Evolutionary conservation across 2,888 invertebrate genomes (phyloP).

Genomic region (Rhodophaea formosa): DNA sequence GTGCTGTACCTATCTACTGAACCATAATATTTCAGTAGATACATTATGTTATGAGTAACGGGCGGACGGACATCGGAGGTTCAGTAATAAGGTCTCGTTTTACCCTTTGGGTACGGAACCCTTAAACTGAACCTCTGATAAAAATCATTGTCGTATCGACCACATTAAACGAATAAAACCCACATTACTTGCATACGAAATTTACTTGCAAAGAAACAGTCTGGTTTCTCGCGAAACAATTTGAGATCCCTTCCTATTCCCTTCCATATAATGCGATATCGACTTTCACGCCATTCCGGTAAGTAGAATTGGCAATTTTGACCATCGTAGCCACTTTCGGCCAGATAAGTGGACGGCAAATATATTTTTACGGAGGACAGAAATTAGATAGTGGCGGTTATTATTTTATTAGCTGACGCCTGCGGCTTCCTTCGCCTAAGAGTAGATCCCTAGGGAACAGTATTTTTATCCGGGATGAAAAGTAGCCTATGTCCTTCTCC

Average conservation of each 20-base stretch:
- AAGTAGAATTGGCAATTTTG: constrained; percentile 18
- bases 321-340: constrained; percentile 11
- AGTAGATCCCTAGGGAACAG: too few species aligned
- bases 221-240: constrained; percentile 4
- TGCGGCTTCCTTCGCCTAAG: too few species aligned
- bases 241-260: constrained; percentile 4
- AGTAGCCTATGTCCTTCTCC: too few species aligned
- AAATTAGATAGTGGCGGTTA: constrained; percentile 6
- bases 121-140: too few species aligned
- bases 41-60: too few species aligned
- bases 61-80: too few species aligned
- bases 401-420: neutral
- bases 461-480: too few species aligned
- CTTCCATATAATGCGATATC: constrained; percentile 13
- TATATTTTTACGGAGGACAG: neutral
- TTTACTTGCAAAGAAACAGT: neutral
- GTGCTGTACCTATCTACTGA: too few species aligned
- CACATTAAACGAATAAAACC: neutral
- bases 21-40: too few species aligned
- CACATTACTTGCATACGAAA: neutral
- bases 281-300: constrained; percentile 16
- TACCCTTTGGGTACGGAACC: too few species aligned
- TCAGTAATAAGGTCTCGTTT: too few species aligned
- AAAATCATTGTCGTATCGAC: too few species aligned
- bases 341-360: constrained; percentile 12